Conservation (phyloP, 2,888 invertebrate genomes). For the Trissoscelio sp. region DNA sequence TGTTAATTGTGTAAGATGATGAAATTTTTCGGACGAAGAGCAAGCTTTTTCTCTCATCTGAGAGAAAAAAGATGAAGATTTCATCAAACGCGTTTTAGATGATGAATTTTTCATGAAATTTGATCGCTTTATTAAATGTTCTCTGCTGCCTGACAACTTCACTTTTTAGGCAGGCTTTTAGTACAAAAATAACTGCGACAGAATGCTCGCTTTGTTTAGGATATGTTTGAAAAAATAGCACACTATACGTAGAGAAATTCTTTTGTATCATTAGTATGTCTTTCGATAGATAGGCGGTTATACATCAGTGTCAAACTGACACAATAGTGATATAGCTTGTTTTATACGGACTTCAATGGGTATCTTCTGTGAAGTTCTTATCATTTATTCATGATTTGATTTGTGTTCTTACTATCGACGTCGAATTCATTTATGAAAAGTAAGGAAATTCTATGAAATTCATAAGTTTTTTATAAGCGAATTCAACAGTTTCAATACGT, state of each 20-base stretch:
- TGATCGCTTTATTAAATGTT: too few relatives aligned
- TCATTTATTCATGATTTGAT: conserved; percentile 32
- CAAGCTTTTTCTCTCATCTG: too few relatives aligned
- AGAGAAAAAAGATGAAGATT: too few relatives aligned
- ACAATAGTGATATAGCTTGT: conserved; percentile 15
- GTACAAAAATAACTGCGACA: conserved; percentile 4
- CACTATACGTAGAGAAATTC: conserved; percentile 13
- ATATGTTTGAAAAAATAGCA: conserved; percentile 4
- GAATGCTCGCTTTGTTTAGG: conserved; percentile 12
- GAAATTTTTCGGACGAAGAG: conserved; percentile 33
- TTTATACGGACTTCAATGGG: conserved; percentile 12
- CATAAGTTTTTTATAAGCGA: background rate
- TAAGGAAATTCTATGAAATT: conserved; percentile 3
- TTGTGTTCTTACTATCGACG: conserved; percentile 4
- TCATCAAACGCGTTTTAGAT: too few relatives aligned
- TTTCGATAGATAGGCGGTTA: conserved; percentile 24
- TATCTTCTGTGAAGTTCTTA: conserved; percentile 12
- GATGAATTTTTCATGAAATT: too few relatives aligned
- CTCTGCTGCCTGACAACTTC: background rate
- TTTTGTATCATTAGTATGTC: conserved; percentile 23
- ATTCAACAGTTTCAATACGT: background rate
- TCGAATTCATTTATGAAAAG: conserved; percentile 15
- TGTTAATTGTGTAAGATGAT: conserved; percentile 13
- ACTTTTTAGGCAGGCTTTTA: background rate
- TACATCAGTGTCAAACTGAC: conserved; percentile 27